phyloP scores from a whole-genome alignment of 2,797 vertebrate species.

The Chanos chanos region DNA sequence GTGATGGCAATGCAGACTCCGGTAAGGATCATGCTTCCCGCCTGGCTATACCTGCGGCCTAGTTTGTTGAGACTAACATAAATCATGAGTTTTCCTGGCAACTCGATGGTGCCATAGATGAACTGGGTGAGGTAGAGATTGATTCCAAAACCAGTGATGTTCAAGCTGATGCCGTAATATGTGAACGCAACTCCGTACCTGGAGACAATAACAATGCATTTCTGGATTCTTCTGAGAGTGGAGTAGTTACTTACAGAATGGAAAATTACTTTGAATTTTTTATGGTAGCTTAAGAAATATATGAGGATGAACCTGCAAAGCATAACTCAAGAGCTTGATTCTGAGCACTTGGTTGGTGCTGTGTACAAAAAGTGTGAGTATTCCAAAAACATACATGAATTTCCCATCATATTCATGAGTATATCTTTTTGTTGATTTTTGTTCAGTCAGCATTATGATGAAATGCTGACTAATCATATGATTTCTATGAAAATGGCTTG shows the following conservation, averaged over 20 bases:
- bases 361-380: no score
- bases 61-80: constrained; percentile 61
- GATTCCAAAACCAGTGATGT: constrained; percentile 73
- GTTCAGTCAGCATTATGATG: no score
- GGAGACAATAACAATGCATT: neutral
- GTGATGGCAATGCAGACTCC: constrained; percentile 60
- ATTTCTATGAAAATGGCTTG: no score
- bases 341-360: neutral
- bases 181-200: constrained; percentile 82
- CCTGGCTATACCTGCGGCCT: constrained; percentile 70
- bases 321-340: neutral
- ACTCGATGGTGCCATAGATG: constrained; percentile 74
- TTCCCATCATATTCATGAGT: no score
- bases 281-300: neutral
- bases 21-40: constrained; percentile 57
- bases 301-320: neutral
- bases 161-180: constrained; percentile 82
- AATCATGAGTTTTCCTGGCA: constrained; percentile 74
- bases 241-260: no score
- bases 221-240: neutral
- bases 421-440: no score
- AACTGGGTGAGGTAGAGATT: constrained; percentile 81
- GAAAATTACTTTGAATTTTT: neutral
- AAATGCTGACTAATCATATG: no score
- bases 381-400: no score